These are phyloP conservation scores for Pseudonaja textilis DNA, from an alignment of 2,113 vertebrate species.

Conservation along the genomic window DNA sequence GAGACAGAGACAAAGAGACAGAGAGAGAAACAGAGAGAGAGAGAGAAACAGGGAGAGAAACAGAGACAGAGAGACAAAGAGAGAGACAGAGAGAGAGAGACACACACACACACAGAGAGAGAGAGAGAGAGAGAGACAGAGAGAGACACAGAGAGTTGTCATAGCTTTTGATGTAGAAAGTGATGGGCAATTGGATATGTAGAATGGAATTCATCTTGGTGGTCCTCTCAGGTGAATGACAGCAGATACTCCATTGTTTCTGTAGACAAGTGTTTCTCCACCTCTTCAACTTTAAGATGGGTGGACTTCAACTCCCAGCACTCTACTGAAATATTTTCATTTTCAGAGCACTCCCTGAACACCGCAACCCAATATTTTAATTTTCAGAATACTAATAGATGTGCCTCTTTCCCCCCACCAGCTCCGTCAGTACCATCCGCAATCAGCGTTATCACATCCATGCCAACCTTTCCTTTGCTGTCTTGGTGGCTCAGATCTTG, in stretches of 20 bases:
- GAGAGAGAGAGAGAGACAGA: not conserved
- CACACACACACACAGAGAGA: no score
- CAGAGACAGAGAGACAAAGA: conserved; percentile 14
- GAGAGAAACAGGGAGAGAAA: not conserved
- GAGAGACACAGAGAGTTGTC: conserved; percentile 31
- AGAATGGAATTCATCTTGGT: conserved; percentile 43
- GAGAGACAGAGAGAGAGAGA: not conserved
- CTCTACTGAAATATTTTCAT: not conserved
- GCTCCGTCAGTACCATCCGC: conserved; percentile 90
- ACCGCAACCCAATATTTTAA: not conserved
- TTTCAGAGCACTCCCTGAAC: not conserved
- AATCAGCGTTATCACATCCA: conserved; percentile 98
- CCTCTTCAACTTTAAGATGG: not conserved
- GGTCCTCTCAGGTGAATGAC: not conserved
- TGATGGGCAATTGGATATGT: conserved; percentile 35
- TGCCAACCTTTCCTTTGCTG: conserved; percentile 88
- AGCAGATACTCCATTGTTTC: not conserved
- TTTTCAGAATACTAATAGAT: accelerated
- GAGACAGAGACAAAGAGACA: conserved; percentile 13
- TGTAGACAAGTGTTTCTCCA: not conserved
- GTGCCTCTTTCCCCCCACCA: conserved; percentile 45
- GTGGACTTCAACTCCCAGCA: not conserved
- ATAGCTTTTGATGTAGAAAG: conserved; percentile 35
- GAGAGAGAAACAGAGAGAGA: conserved; percentile 3
- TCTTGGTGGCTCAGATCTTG: conserved; percentile 90